These are phyloP conservation scores for Eurypyga helias DNA, from an alignment of 2,113 vertebrate species.

Conservation along the genomic window DNA sequence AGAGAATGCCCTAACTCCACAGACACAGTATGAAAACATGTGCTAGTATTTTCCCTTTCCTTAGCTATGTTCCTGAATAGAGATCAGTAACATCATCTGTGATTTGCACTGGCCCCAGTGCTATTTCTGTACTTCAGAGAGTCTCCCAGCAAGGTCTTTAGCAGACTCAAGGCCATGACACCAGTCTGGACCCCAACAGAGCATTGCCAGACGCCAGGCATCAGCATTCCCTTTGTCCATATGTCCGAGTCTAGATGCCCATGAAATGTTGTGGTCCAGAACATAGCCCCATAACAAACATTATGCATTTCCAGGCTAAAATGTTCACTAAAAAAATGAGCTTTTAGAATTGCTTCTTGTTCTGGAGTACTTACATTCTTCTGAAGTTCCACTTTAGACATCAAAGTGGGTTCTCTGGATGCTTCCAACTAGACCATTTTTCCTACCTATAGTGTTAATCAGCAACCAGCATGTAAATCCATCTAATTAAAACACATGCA, in stretches of 20 bases:
- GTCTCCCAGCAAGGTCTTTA: rapidly evolving
- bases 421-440: neutral
- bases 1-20: neutral
- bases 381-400: neutral
- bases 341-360: neutral
- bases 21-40: neutral
- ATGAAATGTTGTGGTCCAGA: neutral
- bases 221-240: neutral
- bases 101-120: neutral
- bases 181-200: neutral
- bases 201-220: neutral
- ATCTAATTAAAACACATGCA: neutral
- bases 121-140: neutral
- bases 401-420: neutral
- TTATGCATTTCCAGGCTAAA: neutral
- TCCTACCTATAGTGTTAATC: neutral
- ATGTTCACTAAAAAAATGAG: neutral
- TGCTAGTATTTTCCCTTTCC: neutral
- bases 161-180: neutral
- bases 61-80: neutral
- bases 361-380: neutral
- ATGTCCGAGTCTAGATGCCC: neutral
- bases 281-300: neutral
- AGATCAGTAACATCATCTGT: neutral
- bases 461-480: neutral